Base-by-base conservation (phyloP, 2,888 invertebrate genomes). In the Tiliacea citrago region DNA sequence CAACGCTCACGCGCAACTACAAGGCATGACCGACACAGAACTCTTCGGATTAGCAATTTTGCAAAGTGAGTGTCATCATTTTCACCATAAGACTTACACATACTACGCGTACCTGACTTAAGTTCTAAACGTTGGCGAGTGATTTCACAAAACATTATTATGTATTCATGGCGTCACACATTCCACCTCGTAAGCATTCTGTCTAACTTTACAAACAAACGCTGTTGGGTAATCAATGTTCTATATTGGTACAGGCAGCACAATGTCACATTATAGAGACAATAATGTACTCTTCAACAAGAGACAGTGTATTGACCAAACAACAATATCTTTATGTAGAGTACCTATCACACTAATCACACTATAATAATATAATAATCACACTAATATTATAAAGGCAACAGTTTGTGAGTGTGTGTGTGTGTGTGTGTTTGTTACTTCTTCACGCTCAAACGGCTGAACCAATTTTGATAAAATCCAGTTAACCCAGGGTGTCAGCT, bases 11-110 rank as follows among this genome's bases (percentile, higher is more conserved):
- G 97, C 98, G 90, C 97, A 97, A 92, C 97, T 98, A 93, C 97
- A 98, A 96, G 98, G 98, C 95, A 98, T 98, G 97, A 97, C 97
- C 95, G 98, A 98, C 95, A 97, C 98, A 91, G 98, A 98, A 92
- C 97, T 98, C 90, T 98, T 98, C 96, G 98, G 98, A 92, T 96
- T 99, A 93, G 98, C 98, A 90, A 97, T 98, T 91, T 97, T 98
- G 92, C 98, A 98, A 97, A 98, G 98, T 98, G 94, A 97, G 95
- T 90, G 55, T 58, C 24, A 21, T 62, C 4, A 72, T 55, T 81
- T 70, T 66, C 65, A 73, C 63, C 60, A 49, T 77, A 73, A 60
- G n/a, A 70, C 58, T 66, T 84, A 67, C 57, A 73, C 63, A 72
- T 72, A 63, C 45, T 49, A 65, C 57, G 24, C 71, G 74, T 72